phyloP scores from a whole-genome alignment of 1,140 invertebrate genomes.

The Trypoxylus dichotomus region DNA sequence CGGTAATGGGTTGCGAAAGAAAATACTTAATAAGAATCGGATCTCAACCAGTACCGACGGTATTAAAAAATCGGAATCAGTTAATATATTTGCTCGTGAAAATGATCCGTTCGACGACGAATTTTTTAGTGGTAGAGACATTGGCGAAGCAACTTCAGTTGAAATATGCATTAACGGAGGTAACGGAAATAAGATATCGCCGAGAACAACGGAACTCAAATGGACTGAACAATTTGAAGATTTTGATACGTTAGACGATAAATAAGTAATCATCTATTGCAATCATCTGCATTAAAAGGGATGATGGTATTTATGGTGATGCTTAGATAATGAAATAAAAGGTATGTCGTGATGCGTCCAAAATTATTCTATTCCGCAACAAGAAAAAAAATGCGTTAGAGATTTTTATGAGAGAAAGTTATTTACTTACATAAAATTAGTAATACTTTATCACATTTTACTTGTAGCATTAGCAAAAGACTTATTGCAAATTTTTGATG shows the following conservation, averaged over 20 bases:
- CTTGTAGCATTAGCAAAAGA: too few species aligned
- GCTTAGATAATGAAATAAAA: background rate
- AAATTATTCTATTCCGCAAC: background rate
- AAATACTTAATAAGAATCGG: slow-evolving; percentile 37
- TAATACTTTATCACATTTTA: background rate
- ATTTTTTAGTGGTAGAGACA: slow-evolving; percentile 66
- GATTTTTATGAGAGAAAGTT: background rate
- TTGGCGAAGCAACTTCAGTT: background rate
- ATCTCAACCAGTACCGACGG: slow-evolving; percentile 41
- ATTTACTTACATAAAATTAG: background rate
- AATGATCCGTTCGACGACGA: slow-evolving; percentile 86
- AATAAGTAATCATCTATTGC: background rate
- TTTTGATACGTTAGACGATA: slow-evolving; percentile 25
- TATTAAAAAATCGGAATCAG: slow-evolving; percentile 79
- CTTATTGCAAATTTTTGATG: too few species aligned
- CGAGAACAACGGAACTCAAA: slow-evolving; percentile 42
- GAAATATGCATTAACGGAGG: background rate
- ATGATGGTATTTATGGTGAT: background rate
- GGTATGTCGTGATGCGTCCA: slow-evolving; percentile 9
- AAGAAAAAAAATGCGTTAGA: background rate
- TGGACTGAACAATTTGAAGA: slow-evolving; percentile 48
- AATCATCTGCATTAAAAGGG: background rate
- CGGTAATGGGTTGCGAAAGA: slow-evolving; percentile 32
- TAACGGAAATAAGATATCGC: slow-evolving; percentile 28
- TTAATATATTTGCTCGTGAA: slow-evolving; percentile 80